Base-by-base conservation (phyloP, 1,140 invertebrate genomes). In the Leptinotarsa undecemlineata region DNA sequence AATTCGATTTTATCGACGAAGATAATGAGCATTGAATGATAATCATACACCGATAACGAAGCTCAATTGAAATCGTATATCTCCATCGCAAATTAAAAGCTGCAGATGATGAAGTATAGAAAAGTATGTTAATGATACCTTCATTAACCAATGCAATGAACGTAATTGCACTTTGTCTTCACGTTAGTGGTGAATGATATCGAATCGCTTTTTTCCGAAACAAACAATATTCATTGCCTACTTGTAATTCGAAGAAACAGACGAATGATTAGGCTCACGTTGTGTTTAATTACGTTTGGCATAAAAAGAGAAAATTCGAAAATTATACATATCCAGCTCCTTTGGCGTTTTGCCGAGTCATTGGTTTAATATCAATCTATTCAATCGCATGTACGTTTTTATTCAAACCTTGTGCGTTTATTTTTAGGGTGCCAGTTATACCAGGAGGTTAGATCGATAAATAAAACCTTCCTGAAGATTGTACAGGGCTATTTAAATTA, bases 291-390 rank as follows among this genome's bases (percentile, higher is more conserved):
- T 64, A 64, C 63, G 63, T 33, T 64, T 64, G 17, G 63, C 20
- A 33, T 64, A 64, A 64, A 64, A 21, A 64, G 20, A 64, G 63
- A 64, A 64, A 64, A 64, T 64, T 64, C 63, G 63, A 64, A 64
- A 64, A 64, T 64, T 64, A 64, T 64, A 33, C 20, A 33, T 21
- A 64, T 64, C 20, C 63, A 23, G 63, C 11, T 33, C 20, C 63
- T 23, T 23, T 64, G 63, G 20, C 20, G 26, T 64, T 21, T 21
- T 23, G 63, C 26, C 17, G 14, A 64, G 63, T 64, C 63, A 64
- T 64, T 17, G 63, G 20, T 64, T 64, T 20, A 64, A 20, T 64
- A 21, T 64, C 26, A 64, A 20, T 21, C 17, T 64, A 13, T 64
- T 64, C 20, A 21, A 21, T 64, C 63, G 51, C 51, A 17, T 57